A percentile compares a stretch with the other conserved stretches of the same genome.
Evolutionary conservation across 2,113 vertebrate species (phyloP).

Genomic region (Anseranas semipalmata): DNA sequence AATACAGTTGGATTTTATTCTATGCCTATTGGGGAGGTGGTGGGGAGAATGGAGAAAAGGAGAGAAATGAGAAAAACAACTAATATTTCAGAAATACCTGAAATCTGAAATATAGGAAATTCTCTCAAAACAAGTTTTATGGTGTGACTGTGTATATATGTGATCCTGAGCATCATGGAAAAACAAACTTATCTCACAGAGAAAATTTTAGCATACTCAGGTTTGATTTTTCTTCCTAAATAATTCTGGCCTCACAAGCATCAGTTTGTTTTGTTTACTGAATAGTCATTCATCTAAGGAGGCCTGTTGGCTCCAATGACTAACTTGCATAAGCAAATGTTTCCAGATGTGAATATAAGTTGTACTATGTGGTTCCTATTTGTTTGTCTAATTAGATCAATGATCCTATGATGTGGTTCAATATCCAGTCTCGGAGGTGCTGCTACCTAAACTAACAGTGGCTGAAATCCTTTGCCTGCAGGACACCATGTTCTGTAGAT

Average conservation of each 20-base stretch:
- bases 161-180: not conserved
- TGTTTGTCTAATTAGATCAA: not conserved
- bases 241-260: not conserved
- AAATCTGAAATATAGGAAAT: not conserved
- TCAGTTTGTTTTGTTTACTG: not conserved
- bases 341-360: not conserved
- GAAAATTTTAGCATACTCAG: not conserved
- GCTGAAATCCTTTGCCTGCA: not conserved
- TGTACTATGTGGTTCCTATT: not conserved
- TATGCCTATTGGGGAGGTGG: not conserved
- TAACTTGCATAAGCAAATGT: not conserved
- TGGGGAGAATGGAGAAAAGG: not conserved
- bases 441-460: not conserved
- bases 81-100: not conserved
- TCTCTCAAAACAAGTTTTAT: not conserved
- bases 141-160: not conserved
- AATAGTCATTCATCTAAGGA: not conserved
- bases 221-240: not conserved
- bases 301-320: not conserved
- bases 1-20: not conserved
- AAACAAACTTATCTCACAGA: not conserved
- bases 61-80: not conserved
- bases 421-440: not conserved
- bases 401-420: not conserved
- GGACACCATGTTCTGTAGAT: not conserved